Conservation (phyloP, 2,113 vertebrate genomes). For the Oncorhynchus nerka region DNA sequence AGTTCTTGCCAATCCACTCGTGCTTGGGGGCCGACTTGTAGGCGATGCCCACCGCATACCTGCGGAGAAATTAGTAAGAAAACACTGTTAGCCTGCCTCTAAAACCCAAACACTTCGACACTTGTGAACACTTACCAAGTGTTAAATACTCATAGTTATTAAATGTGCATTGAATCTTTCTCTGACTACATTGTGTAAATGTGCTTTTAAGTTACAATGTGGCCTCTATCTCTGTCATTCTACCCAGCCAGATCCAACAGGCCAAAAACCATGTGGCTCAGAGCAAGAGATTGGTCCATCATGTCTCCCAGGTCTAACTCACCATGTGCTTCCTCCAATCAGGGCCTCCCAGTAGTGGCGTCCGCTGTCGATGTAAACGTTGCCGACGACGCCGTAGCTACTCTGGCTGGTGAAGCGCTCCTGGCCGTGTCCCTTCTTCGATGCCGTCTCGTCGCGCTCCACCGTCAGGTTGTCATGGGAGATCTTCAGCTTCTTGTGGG, state of each 20-base stretch:
- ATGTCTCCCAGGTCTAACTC: constrained; percentile 44
- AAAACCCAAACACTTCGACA: not conserved
- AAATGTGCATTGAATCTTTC: too few species aligned
- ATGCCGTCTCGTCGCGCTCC: constrained; percentile 93
- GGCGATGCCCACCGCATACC: constrained; percentile 95
- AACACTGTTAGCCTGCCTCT: not conserved
- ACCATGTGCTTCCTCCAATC: constrained; percentile 97
- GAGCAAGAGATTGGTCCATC: not conserved
- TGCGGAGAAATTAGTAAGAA: constrained; percentile 44
- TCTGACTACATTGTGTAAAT: too few species aligned
- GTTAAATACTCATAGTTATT: too few species aligned
- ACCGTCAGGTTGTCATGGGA: constrained; percentile 96
- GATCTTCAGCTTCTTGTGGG: constrained; percentile 94
- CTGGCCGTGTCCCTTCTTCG: constrained; percentile 94
- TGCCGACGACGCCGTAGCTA: constrained; percentile 93
- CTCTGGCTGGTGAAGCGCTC: constrained; percentile 94
- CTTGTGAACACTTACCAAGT: not conserved
- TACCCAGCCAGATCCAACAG: not conserved
- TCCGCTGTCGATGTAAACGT: constrained; percentile 96
- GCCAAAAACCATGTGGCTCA: not conserved
- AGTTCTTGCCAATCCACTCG: constrained; percentile 97
- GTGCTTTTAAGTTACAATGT: too few species aligned
- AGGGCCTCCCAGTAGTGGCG: constrained; percentile 98
- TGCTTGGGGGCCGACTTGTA: constrained; percentile 96
- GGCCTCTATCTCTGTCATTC: not conserved